These are phyloP conservation scores for Cuculus canorus DNA, from an alignment of 2,797 vertebrate species.

Conservation along the genomic window DNA sequence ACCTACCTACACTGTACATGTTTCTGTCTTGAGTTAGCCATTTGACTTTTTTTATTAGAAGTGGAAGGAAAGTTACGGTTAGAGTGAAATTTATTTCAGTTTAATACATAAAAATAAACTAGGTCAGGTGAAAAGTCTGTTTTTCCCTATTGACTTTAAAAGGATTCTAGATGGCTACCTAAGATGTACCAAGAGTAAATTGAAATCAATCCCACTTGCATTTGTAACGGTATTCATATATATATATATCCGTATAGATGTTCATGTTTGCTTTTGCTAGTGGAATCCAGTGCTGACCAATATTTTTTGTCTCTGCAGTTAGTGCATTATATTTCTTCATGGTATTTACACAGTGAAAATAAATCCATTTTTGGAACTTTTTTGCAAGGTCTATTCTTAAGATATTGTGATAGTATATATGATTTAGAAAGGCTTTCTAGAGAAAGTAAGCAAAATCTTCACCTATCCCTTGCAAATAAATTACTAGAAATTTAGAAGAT, in stretches of 20 bases:
- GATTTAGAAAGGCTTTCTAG: not conserved
- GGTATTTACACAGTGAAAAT: not conserved
- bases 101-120: not conserved
- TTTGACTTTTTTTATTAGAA: not conserved
- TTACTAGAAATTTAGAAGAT: not conserved
- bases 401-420: not conserved
- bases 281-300: not conserved
- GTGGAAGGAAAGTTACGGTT: not conserved
- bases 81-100: not conserved
- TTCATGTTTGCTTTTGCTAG: not conserved
- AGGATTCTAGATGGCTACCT: not conserved
- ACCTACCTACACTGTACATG: not conserved
- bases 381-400: not conserved
- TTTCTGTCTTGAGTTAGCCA: not conserved
- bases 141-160: not conserved
- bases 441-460: not conserved
- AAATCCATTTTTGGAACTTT: not conserved
- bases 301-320: not conserved
- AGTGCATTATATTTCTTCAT: not conserved
- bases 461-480: not conserved
- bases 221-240: not conserved
- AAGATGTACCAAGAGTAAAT: not conserved
- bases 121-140: not conserved
- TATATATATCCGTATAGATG: not conserved
- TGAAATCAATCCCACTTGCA: not conserved